phyloP scores from a whole-genome alignment of 2,888 invertebrate genomes.

The Melipona bicolor region DNA sequence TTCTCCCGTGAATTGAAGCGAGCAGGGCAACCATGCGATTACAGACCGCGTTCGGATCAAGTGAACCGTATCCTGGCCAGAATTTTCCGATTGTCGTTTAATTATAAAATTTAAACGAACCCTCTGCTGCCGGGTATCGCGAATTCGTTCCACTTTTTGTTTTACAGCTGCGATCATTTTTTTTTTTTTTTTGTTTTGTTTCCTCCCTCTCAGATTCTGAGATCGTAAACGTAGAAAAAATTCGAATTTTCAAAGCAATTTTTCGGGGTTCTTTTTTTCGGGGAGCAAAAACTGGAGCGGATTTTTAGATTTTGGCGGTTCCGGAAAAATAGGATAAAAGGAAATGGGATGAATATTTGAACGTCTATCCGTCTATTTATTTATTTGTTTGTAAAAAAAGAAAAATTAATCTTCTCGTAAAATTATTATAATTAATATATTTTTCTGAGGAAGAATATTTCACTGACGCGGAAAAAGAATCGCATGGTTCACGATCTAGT shows the following conservation, averaged over 20 bases:
- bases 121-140: neutral
- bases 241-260: too few relatives aligned
- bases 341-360: too few relatives aligned
- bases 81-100: constrained; percentile 31
- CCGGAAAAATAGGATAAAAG: too few relatives aligned
- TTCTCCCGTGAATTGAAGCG: constrained; percentile 21
- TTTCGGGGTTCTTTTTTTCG: too few relatives aligned
- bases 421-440: too few relatives aligned
- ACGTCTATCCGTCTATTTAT: too few relatives aligned
- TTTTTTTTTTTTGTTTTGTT: neutral
- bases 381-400: too few relatives aligned
- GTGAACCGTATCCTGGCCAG: constrained; percentile 18
- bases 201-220: neutral
- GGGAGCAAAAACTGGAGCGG: too few relatives aligned
- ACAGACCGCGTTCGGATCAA: constrained; percentile 19
- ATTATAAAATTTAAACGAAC: constrained; percentile 37
- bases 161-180: neutral
- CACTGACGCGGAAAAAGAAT: too few relatives aligned
- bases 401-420: too few relatives aligned
- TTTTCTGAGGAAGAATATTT: neutral
- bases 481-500: neutral
- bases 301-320: too few relatives aligned
- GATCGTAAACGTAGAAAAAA: too few relatives aligned
- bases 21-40: constrained; percentile 18
- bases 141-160: neutral